These are phyloP conservation scores for Polydrusus pterygomalis DNA, from an alignment of 2,888 invertebrate species.

Conservation along the genomic window DNA sequence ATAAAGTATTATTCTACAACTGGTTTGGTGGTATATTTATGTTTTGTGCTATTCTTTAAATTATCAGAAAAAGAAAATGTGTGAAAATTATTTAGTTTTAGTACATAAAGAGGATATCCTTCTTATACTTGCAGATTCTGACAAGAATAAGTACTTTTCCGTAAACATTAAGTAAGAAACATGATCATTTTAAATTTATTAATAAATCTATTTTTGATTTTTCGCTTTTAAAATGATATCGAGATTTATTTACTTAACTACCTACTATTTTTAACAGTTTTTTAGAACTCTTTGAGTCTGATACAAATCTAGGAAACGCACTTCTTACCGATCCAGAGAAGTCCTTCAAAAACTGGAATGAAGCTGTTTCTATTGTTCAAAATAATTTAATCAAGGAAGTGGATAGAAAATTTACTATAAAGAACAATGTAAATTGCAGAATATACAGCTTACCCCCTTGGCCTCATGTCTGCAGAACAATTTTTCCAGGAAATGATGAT, in stretches of 20 bases:
- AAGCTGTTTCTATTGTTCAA: slow-evolving; percentile 78
- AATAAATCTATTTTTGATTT: neutral
- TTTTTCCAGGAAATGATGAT: slow-evolving; percentile 83
- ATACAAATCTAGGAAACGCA: slow-evolving; percentile 80
- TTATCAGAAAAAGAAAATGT: slow-evolving; percentile 43
- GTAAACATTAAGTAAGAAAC: slow-evolving; percentile 80
- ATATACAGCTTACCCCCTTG: slow-evolving; percentile 81
- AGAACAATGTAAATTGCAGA: slow-evolving; percentile 79
- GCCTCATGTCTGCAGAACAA: slow-evolving; percentile 78
- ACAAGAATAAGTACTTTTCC: slow-evolving; percentile 78
- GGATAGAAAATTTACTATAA: slow-evolving; percentile 70
- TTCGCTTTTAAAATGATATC: neutral
- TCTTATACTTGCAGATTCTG: slow-evolving; percentile 77
- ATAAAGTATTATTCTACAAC: no score
- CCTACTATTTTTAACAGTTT: slow-evolving; percentile 74
- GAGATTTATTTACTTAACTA: no score
- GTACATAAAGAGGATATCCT: slow-evolving; percentile 78
- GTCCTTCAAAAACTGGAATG: slow-evolving; percentile 79
- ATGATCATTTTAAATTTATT: neutral
- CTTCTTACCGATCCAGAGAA: slow-evolving; percentile 79
- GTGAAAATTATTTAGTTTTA: slow-evolving; percentile 74
- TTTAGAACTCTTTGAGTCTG: slow-evolving; percentile 80
- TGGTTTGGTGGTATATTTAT: no score
- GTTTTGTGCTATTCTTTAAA: no score
- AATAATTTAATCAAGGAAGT: slow-evolving; percentile 71